phyloP scores from a whole-genome alignment of 2,888 invertebrate genomes.

The Choristoneura rosaceana region DNA sequence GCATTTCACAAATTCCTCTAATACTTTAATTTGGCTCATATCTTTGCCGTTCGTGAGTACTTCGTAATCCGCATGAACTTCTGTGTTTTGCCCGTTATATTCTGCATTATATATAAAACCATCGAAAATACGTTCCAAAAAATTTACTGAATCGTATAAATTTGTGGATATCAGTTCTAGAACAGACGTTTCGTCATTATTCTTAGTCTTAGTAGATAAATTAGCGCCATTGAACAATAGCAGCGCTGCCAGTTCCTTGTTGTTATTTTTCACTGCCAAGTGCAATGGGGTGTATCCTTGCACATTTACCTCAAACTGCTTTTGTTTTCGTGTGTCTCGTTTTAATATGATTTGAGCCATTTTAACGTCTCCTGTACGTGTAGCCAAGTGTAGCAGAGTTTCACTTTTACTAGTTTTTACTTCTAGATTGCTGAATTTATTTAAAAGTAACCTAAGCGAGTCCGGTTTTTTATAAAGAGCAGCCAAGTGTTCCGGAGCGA shows the following conservation, averaged over 20 bases:
- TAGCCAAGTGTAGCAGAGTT: background rate
- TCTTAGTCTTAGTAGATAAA: conserved; percentile 12
- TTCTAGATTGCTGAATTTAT: background rate
- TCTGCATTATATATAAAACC: background rate
- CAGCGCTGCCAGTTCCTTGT: background rate
- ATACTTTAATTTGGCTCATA: conserved; percentile 13
- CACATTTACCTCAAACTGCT: background rate
- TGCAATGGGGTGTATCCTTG: conserved; percentile 5
- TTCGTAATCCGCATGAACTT: background rate
- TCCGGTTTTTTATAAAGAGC: background rate
- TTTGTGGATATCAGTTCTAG: conserved; percentile 8
- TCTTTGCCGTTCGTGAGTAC: background rate
- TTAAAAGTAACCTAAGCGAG: background rate
- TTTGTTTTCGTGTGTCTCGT: background rate
- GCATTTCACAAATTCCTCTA: conserved; percentile 23
- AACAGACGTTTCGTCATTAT: background rate
- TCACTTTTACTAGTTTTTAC: background rate
- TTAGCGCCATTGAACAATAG: background rate
- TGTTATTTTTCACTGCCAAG: background rate
- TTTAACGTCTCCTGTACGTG: background rate
- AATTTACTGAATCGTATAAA: background rate
- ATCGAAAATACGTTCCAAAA: conserved; percentile 14
- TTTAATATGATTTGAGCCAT: background rate
- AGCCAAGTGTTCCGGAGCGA: background rate
- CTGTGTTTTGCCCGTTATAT: background rate